phyloP scores from a whole-genome alignment of 1,140 invertebrate species.

The Euglossa dilemma region DNA sequence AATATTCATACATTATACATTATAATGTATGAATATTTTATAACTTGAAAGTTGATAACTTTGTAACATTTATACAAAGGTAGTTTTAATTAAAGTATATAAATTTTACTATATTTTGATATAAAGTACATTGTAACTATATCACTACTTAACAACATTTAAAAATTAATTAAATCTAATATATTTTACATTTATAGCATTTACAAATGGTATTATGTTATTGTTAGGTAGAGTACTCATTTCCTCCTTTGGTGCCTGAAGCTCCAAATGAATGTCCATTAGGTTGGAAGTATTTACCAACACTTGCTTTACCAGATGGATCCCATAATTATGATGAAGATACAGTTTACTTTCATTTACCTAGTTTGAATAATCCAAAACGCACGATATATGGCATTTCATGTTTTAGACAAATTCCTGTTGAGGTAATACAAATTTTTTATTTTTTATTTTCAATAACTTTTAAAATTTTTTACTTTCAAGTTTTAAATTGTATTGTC shows the following conservation, averaged over 20 bases:
- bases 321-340: constrained; percentile 98
- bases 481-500: too few species aligned
- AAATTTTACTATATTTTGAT: neutral
- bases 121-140: neutral
- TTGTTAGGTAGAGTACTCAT: constrained; percentile 95
- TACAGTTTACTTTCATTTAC: constrained; percentile 98
- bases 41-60: neutral
- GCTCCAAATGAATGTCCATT: constrained; percentile 92
- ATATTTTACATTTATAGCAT: neutral
- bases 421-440: constrained; percentile 86
- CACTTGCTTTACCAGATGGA: constrained; percentile 97
- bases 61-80: neutral
- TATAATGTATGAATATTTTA: neutral
- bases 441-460: neutral
- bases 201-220: constrained; percentile 9
- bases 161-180: neutral
- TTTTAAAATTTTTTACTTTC: constrained; percentile 3
- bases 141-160: neutral
- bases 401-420: constrained; percentile 98
- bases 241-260: constrained; percentile 92
- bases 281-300: constrained; percentile 97
- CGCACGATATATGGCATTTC: constrained; percentile 97
- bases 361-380: constrained; percentile 91
- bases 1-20: neutral
- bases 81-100: neutral